These are phyloP conservation scores for Coendou prehensilis DNA, from an alignment of 2,797 vertebrate species.

Conservation along the genomic window DNA sequence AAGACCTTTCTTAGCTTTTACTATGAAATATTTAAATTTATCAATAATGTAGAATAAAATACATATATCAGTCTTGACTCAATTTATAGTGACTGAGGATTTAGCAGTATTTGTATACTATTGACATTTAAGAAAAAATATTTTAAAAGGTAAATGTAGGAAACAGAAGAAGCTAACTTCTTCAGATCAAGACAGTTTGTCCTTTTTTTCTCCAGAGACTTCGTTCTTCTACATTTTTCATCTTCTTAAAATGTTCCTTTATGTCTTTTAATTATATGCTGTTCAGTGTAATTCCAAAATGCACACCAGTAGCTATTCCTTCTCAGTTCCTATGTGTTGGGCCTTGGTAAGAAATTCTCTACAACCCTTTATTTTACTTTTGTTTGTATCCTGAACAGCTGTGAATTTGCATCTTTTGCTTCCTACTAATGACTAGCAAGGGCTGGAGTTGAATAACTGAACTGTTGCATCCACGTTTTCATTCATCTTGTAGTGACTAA, in stretches of 20 bases:
- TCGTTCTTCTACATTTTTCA: constrained; percentile 57
- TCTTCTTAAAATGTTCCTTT: constrained; percentile 44
- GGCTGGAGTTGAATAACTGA: constrained; percentile 66
- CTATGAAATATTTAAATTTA: constrained; percentile 59
- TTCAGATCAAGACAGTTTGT: neutral
- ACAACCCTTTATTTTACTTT: constrained; percentile 63
- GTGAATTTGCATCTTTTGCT: constrained; percentile 75
- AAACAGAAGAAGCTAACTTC: constrained; percentile 66
- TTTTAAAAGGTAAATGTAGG: neutral
- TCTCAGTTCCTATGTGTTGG: constrained; percentile 46
- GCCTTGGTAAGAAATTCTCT: constrained; percentile 29
- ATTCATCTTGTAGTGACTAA: constrained; percentile 62
- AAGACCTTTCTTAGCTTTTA: constrained; percentile 58
- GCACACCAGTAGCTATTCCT: neutral
- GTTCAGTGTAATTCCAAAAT: constrained; percentile 50
- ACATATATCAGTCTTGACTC: neutral
- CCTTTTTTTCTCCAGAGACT: constrained; percentile 58
- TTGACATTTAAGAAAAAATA: constrained; percentile 33
- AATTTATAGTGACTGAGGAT: constrained; percentile 56
- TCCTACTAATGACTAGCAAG: constrained; percentile 65
- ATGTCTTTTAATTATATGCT: constrained; percentile 50
- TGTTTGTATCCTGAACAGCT: constrained; percentile 71
- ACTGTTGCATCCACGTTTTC: constrained; percentile 63
- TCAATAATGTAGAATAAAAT: constrained; percentile 55
- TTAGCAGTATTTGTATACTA: constrained; percentile 21